These are phyloP conservation scores for Engystomops pustulosus DNA, from an alignment of 2,113 vertebrate genomes.

Conservation along the genomic window DNA sequence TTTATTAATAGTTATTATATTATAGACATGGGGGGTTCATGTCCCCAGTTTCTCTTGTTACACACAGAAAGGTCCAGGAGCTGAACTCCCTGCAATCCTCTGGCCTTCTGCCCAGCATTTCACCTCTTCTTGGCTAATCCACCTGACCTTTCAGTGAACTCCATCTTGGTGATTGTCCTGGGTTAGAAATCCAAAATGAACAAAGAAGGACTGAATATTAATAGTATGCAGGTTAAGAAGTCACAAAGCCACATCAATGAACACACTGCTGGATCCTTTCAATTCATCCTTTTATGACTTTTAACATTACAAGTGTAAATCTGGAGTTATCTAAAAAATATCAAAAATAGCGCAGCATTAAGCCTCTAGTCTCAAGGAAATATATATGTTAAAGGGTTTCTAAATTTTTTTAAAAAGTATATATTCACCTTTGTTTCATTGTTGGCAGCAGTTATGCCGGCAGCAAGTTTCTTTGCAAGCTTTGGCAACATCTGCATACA, in stretches of 20 bases:
- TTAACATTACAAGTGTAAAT: no score
- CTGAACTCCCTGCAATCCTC: slow-evolving; percentile 4
- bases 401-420: no score
- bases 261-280: not conserved
- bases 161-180: slow-evolving; percentile 1
- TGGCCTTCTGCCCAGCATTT: slow-evolving; percentile 43
- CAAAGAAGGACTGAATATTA: slow-evolving; percentile 22
- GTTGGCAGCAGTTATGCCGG: no score
- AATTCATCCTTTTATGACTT: no score
- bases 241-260: slow-evolving; percentile 1
- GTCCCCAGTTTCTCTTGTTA: not conserved
- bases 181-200: slow-evolving; percentile 8
- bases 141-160: slow-evolving; percentile 42
- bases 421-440: no score
- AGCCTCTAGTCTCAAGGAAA: no score
- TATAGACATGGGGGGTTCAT: not conserved
- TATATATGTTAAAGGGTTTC: no score
- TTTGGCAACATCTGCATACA: no score
- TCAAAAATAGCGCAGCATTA: no score
- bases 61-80: not conserved
- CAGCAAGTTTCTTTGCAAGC: no score
- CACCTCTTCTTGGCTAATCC: slow-evolving; percentile 44
- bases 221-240: not conserved
- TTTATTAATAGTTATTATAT: not conserved
- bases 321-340: no score